Base-by-base conservation (phyloP, 2,113 vertebrate species). In the Sylvilagus bachmani region DNA sequence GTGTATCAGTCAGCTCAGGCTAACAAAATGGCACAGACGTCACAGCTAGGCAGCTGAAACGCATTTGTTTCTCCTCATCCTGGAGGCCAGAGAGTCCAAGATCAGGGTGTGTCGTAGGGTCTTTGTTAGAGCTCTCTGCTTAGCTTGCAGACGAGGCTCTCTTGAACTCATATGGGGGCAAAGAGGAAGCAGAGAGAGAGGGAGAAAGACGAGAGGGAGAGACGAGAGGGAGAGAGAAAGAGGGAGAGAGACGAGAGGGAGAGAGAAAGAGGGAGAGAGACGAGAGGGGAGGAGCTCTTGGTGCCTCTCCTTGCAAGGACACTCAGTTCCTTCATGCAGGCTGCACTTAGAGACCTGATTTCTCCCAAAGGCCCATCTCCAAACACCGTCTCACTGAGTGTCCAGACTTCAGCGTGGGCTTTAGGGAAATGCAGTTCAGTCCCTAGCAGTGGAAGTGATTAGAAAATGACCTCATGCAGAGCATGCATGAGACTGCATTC, bases 21-120 rank as follows among this genome's bases (percentile, higher is more conserved):
- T 8, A 3, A 51, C 66, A 16, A 5, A 4, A 70, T 5, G 16
- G 29, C 8, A 1, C 0, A 3, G 27, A 13, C 21, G 55, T 2
- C 44, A 24, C 6, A 36, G 0, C 67, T 27, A 5, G 49, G 51
- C 10, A 27, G n/a, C 86, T 71, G 31, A 2, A 25, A 10, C 0
- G 12, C 16, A 0, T 2, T 11, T 6, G 0, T 31, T 82, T 12
- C 66, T 31, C 22, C 1, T 3, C 0, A 3, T 22, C 21, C 67
- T n/a, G 13, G 25, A 69, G 29, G 67, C 16, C 29, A 7, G 21
- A 24, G 22, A 9, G 27, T 12, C 70, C 51, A 14, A 1, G 49
- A 16, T 25, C 29, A 4, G 17, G 66, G 78, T 6, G 29, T 27
- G 2, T 9, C 3, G 13, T 17, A n/a, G 4, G 14, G 58, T 27